Evolutionary conservation across 2,888 invertebrate species (phyloP).

Genomic region (Malachius bipustulatus): DNA sequence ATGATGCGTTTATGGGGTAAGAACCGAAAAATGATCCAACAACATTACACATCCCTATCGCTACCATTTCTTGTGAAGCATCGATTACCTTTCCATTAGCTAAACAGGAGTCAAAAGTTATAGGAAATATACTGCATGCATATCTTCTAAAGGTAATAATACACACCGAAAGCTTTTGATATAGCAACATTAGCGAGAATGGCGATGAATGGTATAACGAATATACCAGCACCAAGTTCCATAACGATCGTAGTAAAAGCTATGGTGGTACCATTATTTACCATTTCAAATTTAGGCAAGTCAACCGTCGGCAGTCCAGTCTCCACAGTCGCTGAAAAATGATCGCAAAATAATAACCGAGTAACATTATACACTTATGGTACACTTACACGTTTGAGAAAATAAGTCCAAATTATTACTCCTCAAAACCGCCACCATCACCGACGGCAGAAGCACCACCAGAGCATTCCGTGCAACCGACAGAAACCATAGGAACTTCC

Average conservation of each 20-base stretch:
- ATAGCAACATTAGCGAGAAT: slow-evolving; percentile 71
- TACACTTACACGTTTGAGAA: slow-evolving; percentile 47
- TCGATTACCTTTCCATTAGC: slow-evolving; percentile 59
- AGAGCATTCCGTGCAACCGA: slow-evolving; percentile 60
- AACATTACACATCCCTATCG: slow-evolving; percentile 63
- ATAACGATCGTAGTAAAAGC: slow-evolving; percentile 44
- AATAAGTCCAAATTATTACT: slow-evolving; percentile 41
- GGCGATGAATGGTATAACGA: slow-evolving; percentile 61
- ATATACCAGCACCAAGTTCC: slow-evolving; percentile 54
- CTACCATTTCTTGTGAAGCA: slow-evolving; percentile 71
- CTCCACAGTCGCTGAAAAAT: slow-evolving; percentile 43
- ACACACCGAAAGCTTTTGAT: slow-evolving; percentile 73
- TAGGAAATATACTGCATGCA: not conserved
- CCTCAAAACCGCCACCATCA: slow-evolving; percentile 45
- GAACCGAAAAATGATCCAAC: slow-evolving; percentile 65
- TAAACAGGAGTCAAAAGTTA: slow-evolving; percentile 34
- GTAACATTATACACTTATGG: slow-evolving; percentile 2
- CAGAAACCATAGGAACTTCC: slow-evolving; percentile 47
- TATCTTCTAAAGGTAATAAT: slow-evolving; percentile 4
- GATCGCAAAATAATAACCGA: slow-evolving; percentile 9
- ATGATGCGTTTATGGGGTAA: slow-evolving; percentile 65
- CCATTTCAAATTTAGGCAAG: slow-evolving; percentile 42
- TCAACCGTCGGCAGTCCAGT: slow-evolving; percentile 48
- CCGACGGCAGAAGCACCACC: slow-evolving; percentile 50
- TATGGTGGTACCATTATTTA: slow-evolving; percentile 42